Base-by-base conservation (phyloP, 2,888 invertebrate species). In the Zaprionus bogoriensis region DNA sequence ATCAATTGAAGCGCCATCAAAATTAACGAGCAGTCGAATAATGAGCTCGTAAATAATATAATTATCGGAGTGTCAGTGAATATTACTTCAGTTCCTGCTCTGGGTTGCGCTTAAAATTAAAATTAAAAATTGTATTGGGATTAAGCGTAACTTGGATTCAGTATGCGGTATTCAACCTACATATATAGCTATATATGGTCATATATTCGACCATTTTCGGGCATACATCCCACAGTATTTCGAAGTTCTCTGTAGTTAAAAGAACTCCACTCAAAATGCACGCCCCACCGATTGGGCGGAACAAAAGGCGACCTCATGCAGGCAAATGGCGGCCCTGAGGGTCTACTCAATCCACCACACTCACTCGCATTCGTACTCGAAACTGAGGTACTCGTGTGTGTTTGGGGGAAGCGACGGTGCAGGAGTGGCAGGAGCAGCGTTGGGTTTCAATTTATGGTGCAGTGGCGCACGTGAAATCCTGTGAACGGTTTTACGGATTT, bases 401-500 rank as follows among this genome's bases (percentile, higher is more conserved):
- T 36, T 60, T 60, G 53, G 55, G 62, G 62, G 57, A 52, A 12
- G 36, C 22, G 9, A 25, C 14, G 48, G 4, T 27, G 36, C 38
- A 19, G 19, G 27, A 41, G 44, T 27, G 20, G 25, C 17, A 7
- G 30, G 32, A 30, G 14, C 23, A 41, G 32, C 42, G 48, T 67
- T 79, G 66, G 78, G 68, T 73, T 84, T 87, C 76, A 87, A 87
- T 84, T 88, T 84, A 87, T 84, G 72, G 66, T 64, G 44, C 45
- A 48, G 32, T 64, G 53, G 27, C 54, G 60, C 62, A 72, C 67
- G 74, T 74, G 69, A 74, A 86, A 79, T 87, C 75, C 80, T 44
- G 55, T 52, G 60, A 81, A 77, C 87, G 85, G 52, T 81, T 82
- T 82, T 75, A 70, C 82, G 80, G 86, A 83, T 81, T 76, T 87